Evolutionary conservation across 2,113 vertebrate genomes (phyloP).

Genomic region (Lethenteron camtschaticum): DNA sequence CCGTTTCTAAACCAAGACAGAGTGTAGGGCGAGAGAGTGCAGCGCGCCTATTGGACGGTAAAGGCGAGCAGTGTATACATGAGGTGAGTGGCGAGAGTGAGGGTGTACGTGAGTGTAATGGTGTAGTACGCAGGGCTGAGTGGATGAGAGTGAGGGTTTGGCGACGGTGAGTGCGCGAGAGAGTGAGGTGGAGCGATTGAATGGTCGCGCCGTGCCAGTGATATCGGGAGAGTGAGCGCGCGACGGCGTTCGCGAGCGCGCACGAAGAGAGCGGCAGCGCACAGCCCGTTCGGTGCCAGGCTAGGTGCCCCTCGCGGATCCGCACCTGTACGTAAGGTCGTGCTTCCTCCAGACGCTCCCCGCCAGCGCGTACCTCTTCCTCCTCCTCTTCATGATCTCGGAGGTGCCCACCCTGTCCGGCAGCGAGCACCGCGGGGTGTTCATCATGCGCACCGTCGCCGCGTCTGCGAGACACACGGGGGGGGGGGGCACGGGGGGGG

Average conservation of each 20-base stretch:
- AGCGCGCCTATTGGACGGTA: no score
- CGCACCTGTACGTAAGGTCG: constrained; percentile 42
- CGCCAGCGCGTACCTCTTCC: constrained; percentile 31
- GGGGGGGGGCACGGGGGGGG: constrained; percentile 1
- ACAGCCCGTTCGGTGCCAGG: no score
- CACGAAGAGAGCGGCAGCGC: background rate
- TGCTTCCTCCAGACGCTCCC: constrained; percentile 37
- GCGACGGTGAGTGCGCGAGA: constrained; percentile 15
- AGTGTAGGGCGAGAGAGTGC: no score
- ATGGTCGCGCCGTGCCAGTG: background rate
- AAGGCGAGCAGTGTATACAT: no score
- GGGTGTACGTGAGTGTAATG: no score
- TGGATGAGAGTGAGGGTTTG: constrained; percentile 12
- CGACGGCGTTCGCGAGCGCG: background rate
- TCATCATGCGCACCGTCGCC: constrained; percentile 34
- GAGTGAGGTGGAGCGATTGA: constrained; percentile 18
- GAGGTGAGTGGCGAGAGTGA: no score
- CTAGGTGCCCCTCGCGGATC: background rate
- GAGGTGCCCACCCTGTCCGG: constrained; percentile 40
- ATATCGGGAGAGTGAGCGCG: background rate
- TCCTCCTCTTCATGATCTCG: constrained; percentile 22
- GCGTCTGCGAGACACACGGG: constrained; percentile 20
- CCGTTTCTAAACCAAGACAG: no score
- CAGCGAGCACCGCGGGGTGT: constrained; percentile 45
- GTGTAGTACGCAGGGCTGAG: constrained; percentile 7